phyloP scores from a whole-genome alignment of 2,797 vertebrate genomes.

The Galaxias olidus region DNA sequence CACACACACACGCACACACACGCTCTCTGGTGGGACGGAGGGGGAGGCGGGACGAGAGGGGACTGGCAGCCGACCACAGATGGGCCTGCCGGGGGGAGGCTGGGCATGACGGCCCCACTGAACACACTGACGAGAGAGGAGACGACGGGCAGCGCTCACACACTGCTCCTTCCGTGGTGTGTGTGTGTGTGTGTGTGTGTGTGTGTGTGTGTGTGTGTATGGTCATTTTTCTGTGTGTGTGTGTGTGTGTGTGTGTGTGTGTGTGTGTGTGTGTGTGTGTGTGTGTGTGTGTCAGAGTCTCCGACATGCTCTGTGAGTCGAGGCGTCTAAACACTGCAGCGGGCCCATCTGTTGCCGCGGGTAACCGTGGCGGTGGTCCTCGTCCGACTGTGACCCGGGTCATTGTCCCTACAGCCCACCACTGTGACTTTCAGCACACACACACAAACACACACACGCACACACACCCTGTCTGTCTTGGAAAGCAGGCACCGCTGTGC shows the following conservation, averaged over 20 bases:
- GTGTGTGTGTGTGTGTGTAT: conserved; percentile 43
- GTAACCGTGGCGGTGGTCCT: conserved; percentile 58
- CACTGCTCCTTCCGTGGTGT: conserved; percentile 3
- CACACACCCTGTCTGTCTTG: conserved; percentile 4
- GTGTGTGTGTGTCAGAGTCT: conserved; percentile 41
- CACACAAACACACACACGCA: conserved; percentile 16
- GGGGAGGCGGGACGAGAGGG: too few relatives aligned
- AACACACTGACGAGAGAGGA: conserved; percentile 61
- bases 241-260: conserved; percentile 38
- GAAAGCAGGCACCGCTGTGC: conserved; percentile 8
- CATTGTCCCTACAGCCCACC: conserved; percentile 51
- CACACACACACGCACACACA: conserved; percentile 62
- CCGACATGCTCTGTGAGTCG: conserved; percentile 29
- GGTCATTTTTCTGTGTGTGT: not conserved
- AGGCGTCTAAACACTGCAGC: conserved; percentile 57
- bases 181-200: conserved; percentile 13
- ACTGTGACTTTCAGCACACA: conserved; percentile 33
- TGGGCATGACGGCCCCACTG: conserved; percentile 55
- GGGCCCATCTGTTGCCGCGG: conserved; percentile 69
- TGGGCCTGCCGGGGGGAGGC: conserved; percentile 61
- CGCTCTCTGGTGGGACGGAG: not conserved
- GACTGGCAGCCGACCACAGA: conserved; percentile 49
- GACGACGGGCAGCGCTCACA: conserved; percentile 39
- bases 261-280: conserved; percentile 15
- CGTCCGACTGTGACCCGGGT: conserved; percentile 62